phyloP scores from a whole-genome alignment of 1,140 invertebrate species.

The Cotesia chilonis region DNA sequence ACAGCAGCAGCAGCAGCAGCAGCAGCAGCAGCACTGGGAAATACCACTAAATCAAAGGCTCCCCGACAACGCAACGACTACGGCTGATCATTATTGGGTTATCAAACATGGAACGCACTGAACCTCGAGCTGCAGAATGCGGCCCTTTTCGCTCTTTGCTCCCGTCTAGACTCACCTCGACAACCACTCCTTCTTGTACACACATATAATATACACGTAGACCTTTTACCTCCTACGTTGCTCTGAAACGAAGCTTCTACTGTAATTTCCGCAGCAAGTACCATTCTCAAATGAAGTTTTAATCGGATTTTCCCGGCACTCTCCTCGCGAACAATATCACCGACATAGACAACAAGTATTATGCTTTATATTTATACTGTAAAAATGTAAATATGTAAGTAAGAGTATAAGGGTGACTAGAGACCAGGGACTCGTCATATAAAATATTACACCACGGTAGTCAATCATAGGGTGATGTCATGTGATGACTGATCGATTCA shows the following conservation, averaged over 20 bases:
- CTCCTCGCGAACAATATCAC: no score
- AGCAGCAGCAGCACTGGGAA: conserved; percentile 10
- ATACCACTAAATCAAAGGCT: conserved; percentile 41
- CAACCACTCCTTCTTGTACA: background rate
- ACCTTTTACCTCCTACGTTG: background rate
- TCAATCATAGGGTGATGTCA: background rate
- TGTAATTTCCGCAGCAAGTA: conserved; percentile 47
- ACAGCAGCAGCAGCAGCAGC: no score
- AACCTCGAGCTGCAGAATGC: background rate
- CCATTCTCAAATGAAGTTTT: conserved; percentile 52
- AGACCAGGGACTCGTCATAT: background rate
- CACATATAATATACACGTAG: background rate
- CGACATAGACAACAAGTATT: background rate
- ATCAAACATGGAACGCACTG: conserved; percentile 36
- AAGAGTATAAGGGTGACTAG: background rate
- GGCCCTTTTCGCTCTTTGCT: conserved; percentile 12
- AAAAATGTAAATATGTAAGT: background rate
- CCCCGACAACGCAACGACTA: background rate
- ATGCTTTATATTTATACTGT: background rate
- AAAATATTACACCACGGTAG: background rate
- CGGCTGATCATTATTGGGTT: conserved; percentile 41
- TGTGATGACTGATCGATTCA: conserved; percentile 13
- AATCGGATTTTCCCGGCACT: conserved; percentile 47
- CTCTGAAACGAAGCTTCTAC: conserved; percentile 26
- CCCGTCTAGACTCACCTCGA: no score